Evolutionary conservation across 2,797 vertebrate genomes (phyloP).

Genomic region (Huso huso): DNA sequence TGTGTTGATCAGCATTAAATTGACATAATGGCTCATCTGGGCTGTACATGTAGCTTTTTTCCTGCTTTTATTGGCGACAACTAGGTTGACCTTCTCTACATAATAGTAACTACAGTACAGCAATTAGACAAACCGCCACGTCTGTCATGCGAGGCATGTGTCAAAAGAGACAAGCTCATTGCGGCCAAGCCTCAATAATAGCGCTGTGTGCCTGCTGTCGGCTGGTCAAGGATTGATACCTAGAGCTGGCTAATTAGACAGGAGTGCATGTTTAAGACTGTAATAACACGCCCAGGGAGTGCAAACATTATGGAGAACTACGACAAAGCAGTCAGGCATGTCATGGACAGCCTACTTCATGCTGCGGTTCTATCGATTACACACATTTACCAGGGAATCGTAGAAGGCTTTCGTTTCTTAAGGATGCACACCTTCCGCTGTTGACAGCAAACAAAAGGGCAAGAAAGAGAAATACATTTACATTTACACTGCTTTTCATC

Average conservation of each 20-base stretch:
- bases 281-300: too few species aligned
- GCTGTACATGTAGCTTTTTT: constrained; percentile 47
- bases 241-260: constrained; percentile 5
- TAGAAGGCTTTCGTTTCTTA: too few species aligned
- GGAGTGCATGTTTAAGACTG: background rate
- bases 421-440: too few species aligned
- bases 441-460: too few species aligned
- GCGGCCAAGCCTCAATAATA: background rate
- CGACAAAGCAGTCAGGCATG: too few species aligned
- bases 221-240: background rate
- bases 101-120: constrained; percentile 59
- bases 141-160: constrained; percentile 20
- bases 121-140: constrained; percentile 50
- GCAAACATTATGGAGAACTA: too few species aligned
- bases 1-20: constrained; percentile 40
- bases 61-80: constrained; percentile 57
- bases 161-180: constrained; percentile 24
- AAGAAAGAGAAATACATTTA: too few species aligned
- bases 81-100: constrained; percentile 65
- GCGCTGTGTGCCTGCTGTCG: background rate
- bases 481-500: too few species aligned
- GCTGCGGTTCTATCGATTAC: too few species aligned
- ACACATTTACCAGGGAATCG: too few species aligned
- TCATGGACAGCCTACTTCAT: too few species aligned
- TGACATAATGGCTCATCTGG: constrained; percentile 44